phyloP scores from a whole-genome alignment of 2,888 invertebrate species.

The Heterodera filipjevi region DNA sequence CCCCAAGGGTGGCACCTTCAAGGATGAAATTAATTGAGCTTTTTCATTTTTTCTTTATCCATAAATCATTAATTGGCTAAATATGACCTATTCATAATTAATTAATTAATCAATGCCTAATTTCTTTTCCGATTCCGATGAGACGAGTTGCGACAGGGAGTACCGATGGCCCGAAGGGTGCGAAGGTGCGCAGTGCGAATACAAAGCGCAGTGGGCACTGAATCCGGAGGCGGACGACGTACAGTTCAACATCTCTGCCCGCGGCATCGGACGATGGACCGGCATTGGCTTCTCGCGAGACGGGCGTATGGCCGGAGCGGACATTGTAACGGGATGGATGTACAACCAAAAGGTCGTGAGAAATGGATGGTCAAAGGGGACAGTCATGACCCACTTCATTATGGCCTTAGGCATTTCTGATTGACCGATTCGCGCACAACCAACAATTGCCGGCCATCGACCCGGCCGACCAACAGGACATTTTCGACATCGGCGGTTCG shows the following conservation, averaged over 20 bases:
- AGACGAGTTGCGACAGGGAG: constrained; percentile 55
- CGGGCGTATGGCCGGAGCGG: constrained; percentile 62
- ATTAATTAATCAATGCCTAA: constrained; percentile 12
- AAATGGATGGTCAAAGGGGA: not conserved
- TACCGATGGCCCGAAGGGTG: constrained; percentile 64
- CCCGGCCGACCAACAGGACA: constrained; percentile 61
- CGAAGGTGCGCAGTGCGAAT: constrained; percentile 58
- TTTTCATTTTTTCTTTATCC: no score
- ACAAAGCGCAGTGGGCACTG: constrained; percentile 63
- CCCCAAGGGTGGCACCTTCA: no score
- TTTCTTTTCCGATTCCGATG: not conserved
- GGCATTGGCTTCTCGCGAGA: constrained; percentile 65
- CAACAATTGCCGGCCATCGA: constrained; percentile 64
- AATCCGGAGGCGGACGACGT: constrained; percentile 49
- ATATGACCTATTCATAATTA: no score
- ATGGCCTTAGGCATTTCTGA: constrained; percentile 56
- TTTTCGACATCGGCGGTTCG: constrained; percentile 57
- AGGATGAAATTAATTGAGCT: no score
- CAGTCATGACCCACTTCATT: not conserved
- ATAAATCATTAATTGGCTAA: no score
- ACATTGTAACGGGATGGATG: constrained; percentile 64
- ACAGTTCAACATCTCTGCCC: constrained; percentile 61
- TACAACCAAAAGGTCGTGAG: constrained; percentile 16
- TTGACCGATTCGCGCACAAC: constrained; percentile 63
- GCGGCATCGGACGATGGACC: constrained; percentile 65